Conservation (phyloP, 1,140 invertebrate genomes). For the Drosophila sp. region DNA sequence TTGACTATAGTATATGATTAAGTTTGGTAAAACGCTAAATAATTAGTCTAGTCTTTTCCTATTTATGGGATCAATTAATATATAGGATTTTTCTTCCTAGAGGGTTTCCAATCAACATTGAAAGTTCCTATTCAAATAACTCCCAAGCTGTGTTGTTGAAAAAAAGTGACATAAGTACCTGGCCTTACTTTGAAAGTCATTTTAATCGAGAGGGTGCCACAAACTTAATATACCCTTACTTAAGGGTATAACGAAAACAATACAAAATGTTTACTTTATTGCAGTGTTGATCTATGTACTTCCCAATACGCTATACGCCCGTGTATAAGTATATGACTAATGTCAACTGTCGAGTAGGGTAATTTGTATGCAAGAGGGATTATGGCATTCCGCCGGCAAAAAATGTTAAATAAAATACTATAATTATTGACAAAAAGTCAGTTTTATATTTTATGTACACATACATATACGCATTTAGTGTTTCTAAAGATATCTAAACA, state of each 20-base stretch:
- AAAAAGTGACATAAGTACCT: too few relatives aligned
- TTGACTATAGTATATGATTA: too few relatives aligned
- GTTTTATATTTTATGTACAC: background rate
- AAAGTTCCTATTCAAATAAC: too few relatives aligned
- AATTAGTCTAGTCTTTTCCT: too few relatives aligned
- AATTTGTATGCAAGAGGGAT: conserved; percentile 7
- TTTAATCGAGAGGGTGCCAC: too few relatives aligned
- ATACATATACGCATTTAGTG: background rate
- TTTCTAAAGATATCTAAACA: background rate
- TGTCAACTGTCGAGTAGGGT: background rate
- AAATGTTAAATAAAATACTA: conserved; percentile 1
- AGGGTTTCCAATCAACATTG: too few relatives aligned
- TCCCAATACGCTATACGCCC: background rate
- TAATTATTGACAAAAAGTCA: conserved; percentile 8
- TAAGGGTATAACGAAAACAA: background rate
- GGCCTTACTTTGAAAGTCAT: too few relatives aligned
- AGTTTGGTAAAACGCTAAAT: too few relatives aligned
- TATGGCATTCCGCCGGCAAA: background rate
- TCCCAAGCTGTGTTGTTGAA: too few relatives aligned
- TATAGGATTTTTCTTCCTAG: too few relatives aligned
- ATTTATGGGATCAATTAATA: too few relatives aligned
- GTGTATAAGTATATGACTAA: background rate
- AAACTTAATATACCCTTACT: background rate
- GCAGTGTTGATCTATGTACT: background rate
- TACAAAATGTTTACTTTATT: background rate